Conservation (phyloP, 1,140 invertebrate species). For the Plectus sambesii region DNA sequence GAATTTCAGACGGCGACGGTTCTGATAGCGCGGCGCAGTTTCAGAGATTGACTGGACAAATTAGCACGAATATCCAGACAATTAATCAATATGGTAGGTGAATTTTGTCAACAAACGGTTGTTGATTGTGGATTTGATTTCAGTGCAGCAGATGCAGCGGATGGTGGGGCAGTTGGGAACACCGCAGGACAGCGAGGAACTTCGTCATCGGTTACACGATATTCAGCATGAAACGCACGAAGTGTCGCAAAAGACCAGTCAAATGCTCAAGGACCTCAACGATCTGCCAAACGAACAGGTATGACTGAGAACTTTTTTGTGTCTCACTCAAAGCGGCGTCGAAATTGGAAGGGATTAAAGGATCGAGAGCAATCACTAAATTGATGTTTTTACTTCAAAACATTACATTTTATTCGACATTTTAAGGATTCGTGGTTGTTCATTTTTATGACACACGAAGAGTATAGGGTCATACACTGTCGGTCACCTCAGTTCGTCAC, state of each 20-base stretch:
- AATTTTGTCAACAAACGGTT: not conserved
- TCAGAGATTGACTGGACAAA: slow-evolving; percentile 12
- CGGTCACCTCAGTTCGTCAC: too few species aligned
- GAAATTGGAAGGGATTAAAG: too few species aligned
- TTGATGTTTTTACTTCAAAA: too few species aligned
- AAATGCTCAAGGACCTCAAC: slow-evolving; percentile 66
- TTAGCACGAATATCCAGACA: slow-evolving; percentile 11
- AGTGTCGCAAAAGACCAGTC: slow-evolving; percentile 80
- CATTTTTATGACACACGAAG: too few species aligned
- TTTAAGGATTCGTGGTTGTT: too few species aligned
- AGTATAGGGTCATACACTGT: too few species aligned
- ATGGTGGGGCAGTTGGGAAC: slow-evolving; percentile 85
- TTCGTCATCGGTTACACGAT: slow-evolving; percentile 74
- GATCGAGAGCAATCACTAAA: too few species aligned
- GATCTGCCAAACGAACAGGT: slow-evolving; percentile 50
- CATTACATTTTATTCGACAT: too few species aligned
- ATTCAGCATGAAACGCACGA: slow-evolving; percentile 74
- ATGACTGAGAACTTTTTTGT: slow-evolving; percentile 1
- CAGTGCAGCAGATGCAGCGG: slow-evolving; percentile 82
- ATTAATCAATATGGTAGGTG: slow-evolving; percentile 19
- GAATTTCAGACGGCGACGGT: not conserved
- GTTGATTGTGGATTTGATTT: slow-evolving; percentile 15
- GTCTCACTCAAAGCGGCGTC: not conserved
- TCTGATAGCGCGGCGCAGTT: slow-evolving; percentile 5
- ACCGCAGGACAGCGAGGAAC: slow-evolving; percentile 71